Base-by-base conservation (phyloP, 2,888 invertebrate species). In the Aphidius colemani region DNA sequence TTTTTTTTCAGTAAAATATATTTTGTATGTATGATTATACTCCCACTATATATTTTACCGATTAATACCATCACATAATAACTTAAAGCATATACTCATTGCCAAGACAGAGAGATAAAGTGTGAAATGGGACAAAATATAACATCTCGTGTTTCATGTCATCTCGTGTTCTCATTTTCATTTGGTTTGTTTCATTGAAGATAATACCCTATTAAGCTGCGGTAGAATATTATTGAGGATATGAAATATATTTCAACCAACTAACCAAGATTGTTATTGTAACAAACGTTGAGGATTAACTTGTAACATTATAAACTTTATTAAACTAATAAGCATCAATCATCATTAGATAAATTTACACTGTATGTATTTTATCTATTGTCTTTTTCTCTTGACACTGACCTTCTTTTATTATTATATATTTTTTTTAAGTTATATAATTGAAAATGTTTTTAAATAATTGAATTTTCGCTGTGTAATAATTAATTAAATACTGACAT, bases 111-210 rank as follows among this genome's bases (percentile, higher is more conserved):
- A 49, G 57, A 57, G 61, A 60, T 57, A 64, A 60, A 30, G 30
- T 30, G 30, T 30, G 3, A 30, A 30, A 30, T 30, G 30, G 5
- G 30, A 30, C 30, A 30, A 30, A 4, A 30, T 30, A 30, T 30
- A 30, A 60, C 53, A 59, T 60, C 45, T 45, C 46, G 49, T 51
- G 30, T 30, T 30, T 57, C 45, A 51, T 46, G 56, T 49, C 55
- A 53, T 60, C 64, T 64, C 56, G 51, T 64, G 61, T 61, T 58
- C 65, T 61, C 64, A 57, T 60, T 65, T 65, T 61, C 61, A 65
- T 65, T 65, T 65, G 57, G 61, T 65, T 58, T 65, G 44, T 53
- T 48, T 46, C 65, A 65, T 61, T 65, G 48, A 65, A 65, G 58
- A 65, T 65, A 61, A 61, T 51, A 51, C 64, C 45, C 45, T 57